These are phyloP conservation scores for Caiman crocodilus DNA, from an alignment of 2,797 vertebrate genomes.

Conservation along the genomic window DNA sequence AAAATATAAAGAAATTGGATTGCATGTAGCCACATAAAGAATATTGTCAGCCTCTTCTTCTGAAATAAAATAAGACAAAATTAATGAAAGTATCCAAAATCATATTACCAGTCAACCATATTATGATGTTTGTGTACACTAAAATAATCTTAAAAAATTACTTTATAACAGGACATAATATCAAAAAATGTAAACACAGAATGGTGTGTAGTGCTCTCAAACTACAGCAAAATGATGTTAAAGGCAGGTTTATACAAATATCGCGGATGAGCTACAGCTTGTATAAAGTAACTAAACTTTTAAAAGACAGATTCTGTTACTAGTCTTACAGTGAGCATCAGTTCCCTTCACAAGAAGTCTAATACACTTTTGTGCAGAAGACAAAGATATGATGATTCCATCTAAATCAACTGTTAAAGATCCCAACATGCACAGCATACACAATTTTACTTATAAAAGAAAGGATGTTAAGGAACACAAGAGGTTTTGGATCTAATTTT, in stretches of 20 bases:
- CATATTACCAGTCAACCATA: neutral
- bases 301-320: neutral
- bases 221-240: neutral
- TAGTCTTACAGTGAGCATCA: neutral
- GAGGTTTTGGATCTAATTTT: neutral
- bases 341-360: neutral
- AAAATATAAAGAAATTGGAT: slow-evolving; percentile 91
- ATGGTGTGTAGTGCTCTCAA: neutral
- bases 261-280: neutral
- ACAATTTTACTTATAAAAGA: neutral
- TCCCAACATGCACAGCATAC: neutral
- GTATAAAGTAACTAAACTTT: neutral
- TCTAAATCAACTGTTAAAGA: neutral
- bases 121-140: neutral
- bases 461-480: neutral
- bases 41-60: slow-evolving; percentile 77
- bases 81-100: neutral
- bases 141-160: neutral
- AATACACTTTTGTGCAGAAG: neutral
- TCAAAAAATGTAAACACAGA: neutral
- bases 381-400: neutral
- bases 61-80: slow-evolving; percentile 61
- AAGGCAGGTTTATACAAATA: neutral
- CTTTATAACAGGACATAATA: neutral
- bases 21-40: slow-evolving; percentile 91